Evolutionary conservation across 2,888 invertebrate genomes (phyloP), one percentile per base, ranked within the genome.

Genomic region (Caenorhabditis zanzibari): DNA sequence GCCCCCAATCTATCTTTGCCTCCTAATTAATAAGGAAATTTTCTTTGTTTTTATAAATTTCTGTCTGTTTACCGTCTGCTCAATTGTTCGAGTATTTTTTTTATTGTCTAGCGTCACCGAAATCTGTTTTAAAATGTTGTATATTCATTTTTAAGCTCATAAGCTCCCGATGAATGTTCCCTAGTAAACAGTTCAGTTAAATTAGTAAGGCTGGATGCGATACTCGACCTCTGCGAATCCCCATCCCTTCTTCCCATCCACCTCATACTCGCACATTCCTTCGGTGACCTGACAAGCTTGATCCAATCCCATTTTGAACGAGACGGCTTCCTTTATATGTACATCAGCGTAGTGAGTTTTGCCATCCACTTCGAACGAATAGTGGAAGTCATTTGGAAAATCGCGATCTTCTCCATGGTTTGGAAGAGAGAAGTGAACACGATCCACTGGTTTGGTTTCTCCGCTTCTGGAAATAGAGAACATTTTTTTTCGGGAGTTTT

Each of bases 191-290:
- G n/a, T n/a, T n/a, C 4, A 44, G 28, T 32, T 3, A 47, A 38
- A 35, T 22, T n/a, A 91, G 81, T 90, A 91, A 0, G 90, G 90
- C 9, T 82, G 26, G 63, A 91, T 91, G 22, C 92, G 88, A 89
- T 95, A 95, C 69, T 95, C 94, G 94, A 95, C 95, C 90, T 95
- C 95, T 0, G 94, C 94, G 79, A 95, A 94, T 0, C 95, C 95
- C 93, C 94, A 94, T 0, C 95, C 95, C 82, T 93, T 94, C 52
- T 76, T 90, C 0, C 95, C 95, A 90, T 95, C 95, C 2, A 95
- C 94, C 59, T 93, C 93, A 77, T 94, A 95, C 12, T 92, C 93
- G 80, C 94, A 94, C 93, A 95, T 94, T 49, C 59, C 94, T 73
- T 91, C 91, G 72, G 88, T 84, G 10, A 91, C 88, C 71, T 89